A percentile compares a stretch with the other conserved stretches of the same genome.
These are phyloP conservation scores for Lithodes maja DNA, from an alignment of 2,888 invertebrate genomes.

Conservation along the genomic window DNA sequence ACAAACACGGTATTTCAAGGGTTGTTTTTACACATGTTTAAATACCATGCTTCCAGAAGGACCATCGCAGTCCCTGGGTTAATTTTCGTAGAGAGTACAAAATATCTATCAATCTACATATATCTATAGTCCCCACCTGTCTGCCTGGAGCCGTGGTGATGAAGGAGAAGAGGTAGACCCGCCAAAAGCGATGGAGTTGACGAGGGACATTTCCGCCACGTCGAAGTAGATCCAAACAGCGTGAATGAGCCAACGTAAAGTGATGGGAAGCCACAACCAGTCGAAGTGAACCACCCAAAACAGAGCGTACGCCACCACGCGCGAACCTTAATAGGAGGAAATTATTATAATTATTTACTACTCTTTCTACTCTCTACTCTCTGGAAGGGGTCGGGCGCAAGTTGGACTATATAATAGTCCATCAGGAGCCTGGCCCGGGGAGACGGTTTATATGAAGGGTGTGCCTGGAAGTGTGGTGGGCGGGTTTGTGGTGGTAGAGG, in stretches of 20 bases:
- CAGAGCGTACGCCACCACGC: conserved; percentile 65
- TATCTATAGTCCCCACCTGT: conserved; percentile 50
- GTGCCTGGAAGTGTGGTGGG: no score
- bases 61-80: not conserved
- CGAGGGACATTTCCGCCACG: conserved; percentile 65
- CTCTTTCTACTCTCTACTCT: no score
- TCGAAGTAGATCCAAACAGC: conserved; percentile 66
- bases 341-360: not conserved
- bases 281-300: conserved; percentile 57
- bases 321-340: conserved; percentile 50
- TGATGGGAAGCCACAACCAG: conserved; percentile 61
- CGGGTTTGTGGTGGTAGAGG: no score
- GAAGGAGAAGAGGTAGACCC: conserved; percentile 70
- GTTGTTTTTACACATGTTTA: no score
- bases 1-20: no score
- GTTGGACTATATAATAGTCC: no score
- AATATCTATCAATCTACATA: not conserved
- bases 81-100: not conserved
- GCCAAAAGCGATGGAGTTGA: conserved; percentile 68
- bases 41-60: no score
- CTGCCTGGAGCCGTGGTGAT: conserved; percentile 65
- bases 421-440: no score
- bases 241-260: conserved; percentile 64
- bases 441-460: no score
- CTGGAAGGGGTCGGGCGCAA: no score